A percentile compares a stretch with the other conserved stretches of the same genome.
Conservation (phyloP, 2,797 vertebrate species). For the Harpagifer antarcticus region DNA sequence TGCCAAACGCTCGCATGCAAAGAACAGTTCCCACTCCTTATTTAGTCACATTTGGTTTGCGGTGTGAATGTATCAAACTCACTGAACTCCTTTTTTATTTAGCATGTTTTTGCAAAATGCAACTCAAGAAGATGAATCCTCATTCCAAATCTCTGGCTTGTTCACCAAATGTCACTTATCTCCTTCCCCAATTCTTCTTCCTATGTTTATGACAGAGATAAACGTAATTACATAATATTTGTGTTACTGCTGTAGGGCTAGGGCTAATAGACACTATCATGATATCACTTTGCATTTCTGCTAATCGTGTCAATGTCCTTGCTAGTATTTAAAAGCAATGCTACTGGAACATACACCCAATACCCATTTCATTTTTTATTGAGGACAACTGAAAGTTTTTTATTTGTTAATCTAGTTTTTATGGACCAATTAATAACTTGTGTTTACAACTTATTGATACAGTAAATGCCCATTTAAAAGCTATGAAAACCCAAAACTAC, state of each 20-base stretch:
- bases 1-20: constrained; percentile 54
- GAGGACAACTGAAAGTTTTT: neutral
- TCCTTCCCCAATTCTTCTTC: constrained; percentile 14
- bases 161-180: neutral
- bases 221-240: neutral
- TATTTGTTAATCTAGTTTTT: neutral
- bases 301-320: constrained; percentile 5
- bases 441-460: neutral
- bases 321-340: neutral
- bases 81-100: constrained; percentile 40
- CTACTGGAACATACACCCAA: neutral
- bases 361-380: neutral
- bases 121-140: constrained; percentile 30
- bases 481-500: neutral
- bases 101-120: constrained; percentile 25
- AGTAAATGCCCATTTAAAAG: neutral
- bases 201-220: neutral
- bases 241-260: neutral
- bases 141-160: constrained; percentile 32
- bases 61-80: constrained; percentile 50
- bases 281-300: neutral
- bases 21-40: constrained; percentile 69
- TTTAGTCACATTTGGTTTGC: constrained; percentile 69
- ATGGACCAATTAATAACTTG: neutral
- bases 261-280: neutral